These are phyloP conservation scores for Neoitamus cyanurus DNA, from an alignment of 2,888 invertebrate genomes.

Conservation along the genomic window DNA sequence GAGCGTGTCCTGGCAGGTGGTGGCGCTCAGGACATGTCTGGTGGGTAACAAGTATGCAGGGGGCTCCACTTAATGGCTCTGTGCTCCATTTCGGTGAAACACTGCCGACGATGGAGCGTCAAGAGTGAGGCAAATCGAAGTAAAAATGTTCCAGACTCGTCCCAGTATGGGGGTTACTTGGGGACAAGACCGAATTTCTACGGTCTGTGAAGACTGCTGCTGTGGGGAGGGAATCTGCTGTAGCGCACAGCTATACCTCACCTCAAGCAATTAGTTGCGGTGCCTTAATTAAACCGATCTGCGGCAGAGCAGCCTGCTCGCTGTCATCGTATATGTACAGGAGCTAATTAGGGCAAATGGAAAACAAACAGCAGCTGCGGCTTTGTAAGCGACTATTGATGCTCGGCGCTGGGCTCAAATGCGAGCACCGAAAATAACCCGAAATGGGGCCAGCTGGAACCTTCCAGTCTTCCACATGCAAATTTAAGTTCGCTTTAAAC, in stretches of 20 bases:
- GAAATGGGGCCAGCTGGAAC: not conserved
- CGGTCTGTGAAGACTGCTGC: not conserved
- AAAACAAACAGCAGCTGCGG: constrained; percentile 24
- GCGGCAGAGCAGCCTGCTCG: not conserved
- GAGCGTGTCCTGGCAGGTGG: not conserved
- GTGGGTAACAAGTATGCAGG: not conserved
- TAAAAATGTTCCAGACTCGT: not conserved
- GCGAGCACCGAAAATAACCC: not conserved
- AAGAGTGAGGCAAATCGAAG: not conserved
- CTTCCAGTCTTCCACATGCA: constrained; percentile 11
- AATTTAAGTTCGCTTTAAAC: not conserved
- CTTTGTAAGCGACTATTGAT: constrained; percentile 23
- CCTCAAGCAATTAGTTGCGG: constrained; percentile 40
- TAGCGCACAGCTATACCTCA: not conserved
- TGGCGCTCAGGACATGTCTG: not conserved
- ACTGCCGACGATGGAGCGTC: not conserved
- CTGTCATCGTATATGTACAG: not conserved
- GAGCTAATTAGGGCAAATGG: constrained; percentile 31
- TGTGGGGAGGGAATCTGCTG: not conserved
- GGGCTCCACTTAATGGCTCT: not conserved
- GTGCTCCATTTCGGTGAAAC: not conserved
- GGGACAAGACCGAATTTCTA: not conserved
- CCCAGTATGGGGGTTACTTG: constrained; percentile 3
- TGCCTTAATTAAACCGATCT: constrained; percentile 23
- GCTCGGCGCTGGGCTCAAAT: not conserved